Percentiles rank a stretch among this genome's conserved stretches.
These are phyloP conservation scores for Nyctibius bracteatus DNA, from an alignment of 2,113 vertebrate genomes.

Conservation along the genomic window DNA sequence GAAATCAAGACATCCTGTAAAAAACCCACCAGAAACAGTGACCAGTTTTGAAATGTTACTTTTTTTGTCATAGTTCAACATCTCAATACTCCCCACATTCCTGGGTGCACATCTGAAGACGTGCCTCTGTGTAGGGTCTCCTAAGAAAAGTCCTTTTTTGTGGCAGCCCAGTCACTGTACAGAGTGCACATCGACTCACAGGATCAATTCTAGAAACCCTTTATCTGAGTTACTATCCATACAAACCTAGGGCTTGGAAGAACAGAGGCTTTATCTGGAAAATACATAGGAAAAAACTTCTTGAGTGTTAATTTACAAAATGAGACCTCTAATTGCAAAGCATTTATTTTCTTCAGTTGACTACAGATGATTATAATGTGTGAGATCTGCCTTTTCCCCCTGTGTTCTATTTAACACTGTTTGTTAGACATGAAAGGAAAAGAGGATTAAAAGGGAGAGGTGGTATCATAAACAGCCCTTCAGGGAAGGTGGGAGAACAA, in stretches of 20 bases:
- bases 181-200: background rate
- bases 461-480: conserved; percentile 40
- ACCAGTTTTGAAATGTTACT: background rate
- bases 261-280: background rate
- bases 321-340: background rate
- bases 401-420: conserved; percentile 12
- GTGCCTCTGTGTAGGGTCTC: background rate
- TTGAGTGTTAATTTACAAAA: background rate
- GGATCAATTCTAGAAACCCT: background rate
- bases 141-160: background rate
- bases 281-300: background rate
- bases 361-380: conserved; percentile 2
- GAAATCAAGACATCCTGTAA: background rate
- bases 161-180: background rate
- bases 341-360: conserved; percentile 35
- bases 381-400: background rate
- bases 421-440: conserved; percentile 53
- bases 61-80: background rate
- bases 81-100: background rate
- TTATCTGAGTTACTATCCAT: background rate
- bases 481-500: conserved; percentile 41
- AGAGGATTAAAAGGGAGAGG: conserved; percentile 48
- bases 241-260: background rate
- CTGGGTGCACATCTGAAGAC: background rate
- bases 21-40: background rate